These are phyloP conservation scores for Clistopyga incitator DNA, from an alignment of 2,888 invertebrate genomes.

Conservation along the genomic window DNA sequence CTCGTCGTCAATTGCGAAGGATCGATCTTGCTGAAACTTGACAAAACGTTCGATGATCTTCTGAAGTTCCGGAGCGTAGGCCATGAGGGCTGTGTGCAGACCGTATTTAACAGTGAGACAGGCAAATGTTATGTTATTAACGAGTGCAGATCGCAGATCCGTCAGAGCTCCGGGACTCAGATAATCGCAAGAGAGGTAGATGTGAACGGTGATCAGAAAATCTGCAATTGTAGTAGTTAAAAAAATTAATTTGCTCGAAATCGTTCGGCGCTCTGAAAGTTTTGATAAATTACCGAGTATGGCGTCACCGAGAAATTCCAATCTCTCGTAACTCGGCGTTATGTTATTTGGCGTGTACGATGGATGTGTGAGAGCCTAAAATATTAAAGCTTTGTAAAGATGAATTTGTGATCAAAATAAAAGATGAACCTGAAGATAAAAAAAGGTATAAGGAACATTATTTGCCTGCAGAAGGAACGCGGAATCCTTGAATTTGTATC, in stretches of 20 bases:
- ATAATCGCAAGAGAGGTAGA: conserved; percentile 90
- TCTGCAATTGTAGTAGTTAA: conserved; percentile 84
- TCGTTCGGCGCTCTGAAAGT: background rate
- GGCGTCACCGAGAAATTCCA: conserved; percentile 98
- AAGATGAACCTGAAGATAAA: background rate
- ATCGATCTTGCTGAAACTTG: conserved; percentile 87
- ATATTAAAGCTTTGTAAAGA: conserved; percentile 18
- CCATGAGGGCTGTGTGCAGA: conserved; percentile 91
- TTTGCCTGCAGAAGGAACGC: conserved; percentile 91
- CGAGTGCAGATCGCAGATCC: conserved; percentile 96
- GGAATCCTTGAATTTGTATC: conserved; percentile 92
- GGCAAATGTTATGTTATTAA: conserved; percentile 98
- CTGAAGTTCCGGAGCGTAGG: conserved; percentile 85
- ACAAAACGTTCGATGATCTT: conserved; percentile 88
- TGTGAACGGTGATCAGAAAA: conserved; percentile 94
- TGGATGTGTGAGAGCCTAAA: conserved; percentile 95
- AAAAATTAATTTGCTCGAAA: background rate
- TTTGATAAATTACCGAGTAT: conserved; percentile 86
- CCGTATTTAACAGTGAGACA: conserved; percentile 94
- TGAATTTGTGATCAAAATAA: background rate
- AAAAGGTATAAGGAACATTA: background rate
- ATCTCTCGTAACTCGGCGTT: conserved; percentile 94
- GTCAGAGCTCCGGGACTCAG: conserved; percentile 95
- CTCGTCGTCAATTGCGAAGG: conserved; percentile 88
- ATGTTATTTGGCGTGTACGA: conserved; percentile 92